Evolutionary conservation across 2,113 vertebrate species (phyloP).

Genomic region (Prochilodus magdalenae): DNA sequence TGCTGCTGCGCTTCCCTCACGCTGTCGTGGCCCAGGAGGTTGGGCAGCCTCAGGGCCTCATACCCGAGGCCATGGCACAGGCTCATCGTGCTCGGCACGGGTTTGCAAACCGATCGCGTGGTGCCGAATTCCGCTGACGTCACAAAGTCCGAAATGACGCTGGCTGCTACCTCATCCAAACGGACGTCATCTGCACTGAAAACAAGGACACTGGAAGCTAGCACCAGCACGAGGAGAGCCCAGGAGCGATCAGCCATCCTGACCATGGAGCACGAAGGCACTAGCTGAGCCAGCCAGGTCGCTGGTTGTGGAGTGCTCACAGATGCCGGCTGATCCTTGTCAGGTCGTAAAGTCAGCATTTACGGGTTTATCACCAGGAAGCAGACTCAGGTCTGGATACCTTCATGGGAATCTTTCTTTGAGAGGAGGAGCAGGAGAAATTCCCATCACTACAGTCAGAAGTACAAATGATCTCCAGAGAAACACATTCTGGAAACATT

Average conservation of each 20-base stretch:
- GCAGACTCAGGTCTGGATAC: background rate
- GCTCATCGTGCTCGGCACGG: constrained; percentile 76
- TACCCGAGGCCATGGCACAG: constrained; percentile 82
- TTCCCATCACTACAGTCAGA: too few species aligned
- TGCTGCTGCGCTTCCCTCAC: constrained; percentile 80
- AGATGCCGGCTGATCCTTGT: background rate
- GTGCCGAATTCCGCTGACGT: constrained; percentile 60
- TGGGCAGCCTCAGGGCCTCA: constrained; percentile 80
- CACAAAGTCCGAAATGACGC: constrained; percentile 42
- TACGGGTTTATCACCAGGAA: background rate
- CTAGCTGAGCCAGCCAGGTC: background rate
- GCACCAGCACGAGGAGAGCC: background rate
- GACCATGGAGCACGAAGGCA: background rate
- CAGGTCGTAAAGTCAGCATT: background rate
- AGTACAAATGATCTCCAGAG: too few species aligned
- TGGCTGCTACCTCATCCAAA: constrained; percentile 10
- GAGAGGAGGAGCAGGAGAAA: too few species aligned
- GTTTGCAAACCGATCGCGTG: constrained; percentile 71
- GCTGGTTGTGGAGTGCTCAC: background rate
- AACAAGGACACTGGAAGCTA: background rate
- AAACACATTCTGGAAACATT: too few species aligned
- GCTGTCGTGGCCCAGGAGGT: constrained; percentile 81
- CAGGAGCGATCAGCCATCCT: background rate
- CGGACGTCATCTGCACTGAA: background rate
- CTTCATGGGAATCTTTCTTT: too few species aligned